These are phyloP conservation scores for Perizoma affinitatum DNA, from an alignment of 2,888 invertebrate genomes.

Conservation along the genomic window DNA sequence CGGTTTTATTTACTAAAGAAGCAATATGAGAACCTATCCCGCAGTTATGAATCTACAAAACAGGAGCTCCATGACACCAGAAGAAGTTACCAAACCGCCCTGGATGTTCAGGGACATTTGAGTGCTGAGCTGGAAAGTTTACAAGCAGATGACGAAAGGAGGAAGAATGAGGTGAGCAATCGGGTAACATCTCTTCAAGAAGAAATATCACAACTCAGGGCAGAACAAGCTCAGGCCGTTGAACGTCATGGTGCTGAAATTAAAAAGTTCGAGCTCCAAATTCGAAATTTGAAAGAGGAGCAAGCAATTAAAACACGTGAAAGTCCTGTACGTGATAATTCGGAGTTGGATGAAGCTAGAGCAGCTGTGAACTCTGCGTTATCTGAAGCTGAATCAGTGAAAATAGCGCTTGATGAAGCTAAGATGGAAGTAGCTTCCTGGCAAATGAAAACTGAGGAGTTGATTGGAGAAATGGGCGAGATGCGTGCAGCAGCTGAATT, in stretches of 20 bases:
- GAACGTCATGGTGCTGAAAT: conserved; percentile 65
- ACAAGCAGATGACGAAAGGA: conserved; percentile 66
- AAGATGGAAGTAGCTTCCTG: conserved; percentile 60
- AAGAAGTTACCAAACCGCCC: conserved; percentile 71
- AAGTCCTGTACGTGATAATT: conserved; percentile 64
- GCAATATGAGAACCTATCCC: conserved; percentile 67
- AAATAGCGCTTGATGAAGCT: conserved; percentile 62
- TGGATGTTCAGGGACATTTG: conserved; percentile 75
- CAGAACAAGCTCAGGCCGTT: conserved; percentile 60
- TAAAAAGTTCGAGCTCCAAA: conserved; percentile 61
- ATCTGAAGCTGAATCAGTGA: conserved; percentile 60
- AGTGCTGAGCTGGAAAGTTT: conserved; percentile 70
- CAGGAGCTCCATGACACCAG: conserved; percentile 75
- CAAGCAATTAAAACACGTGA: conserved; percentile 53
- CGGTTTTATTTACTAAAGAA: conserved; percentile 71
- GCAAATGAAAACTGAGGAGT: conserved; percentile 66
- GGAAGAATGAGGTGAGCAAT: conserved; percentile 58
- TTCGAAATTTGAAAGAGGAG: conserved; percentile 67
- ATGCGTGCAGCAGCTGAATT: conserved; percentile 65
- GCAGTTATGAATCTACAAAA: conserved; percentile 66
- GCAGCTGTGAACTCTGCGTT: conserved; percentile 55
- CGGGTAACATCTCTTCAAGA: conserved; percentile 67
- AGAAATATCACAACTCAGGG: conserved; percentile 63
- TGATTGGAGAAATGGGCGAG: conserved; percentile 63
- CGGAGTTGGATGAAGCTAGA: conserved; percentile 68